Base-by-base conservation (phyloP, 2,888 invertebrate species). In the Erebia palarica region DNA sequence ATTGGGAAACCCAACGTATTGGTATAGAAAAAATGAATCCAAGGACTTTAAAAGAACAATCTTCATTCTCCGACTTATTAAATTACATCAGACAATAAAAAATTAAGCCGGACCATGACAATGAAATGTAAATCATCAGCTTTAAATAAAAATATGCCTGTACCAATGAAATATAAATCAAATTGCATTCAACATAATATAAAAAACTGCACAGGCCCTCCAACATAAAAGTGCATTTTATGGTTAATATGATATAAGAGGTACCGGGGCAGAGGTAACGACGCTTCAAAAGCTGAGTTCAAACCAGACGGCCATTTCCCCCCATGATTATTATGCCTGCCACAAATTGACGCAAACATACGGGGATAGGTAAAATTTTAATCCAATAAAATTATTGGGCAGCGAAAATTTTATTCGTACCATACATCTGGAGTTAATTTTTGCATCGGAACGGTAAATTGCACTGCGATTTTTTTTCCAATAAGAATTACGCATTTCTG, bases 271-370 rank as follows among this genome's bases (percentile, higher is more conserved):
- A 65, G 57, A 64, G 73, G 69, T 65, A 73, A 70, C 73, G 73
- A 71, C 64, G 60, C 69, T 71, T 75, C 73, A 74, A 73, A 73
- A 73, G 71, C 73, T 60, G 60, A 65, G 73, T 65, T 63, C 75
- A 60, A 63, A 71, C 67, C 75, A 75, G 75, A 75, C 71, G 73
- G 69, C 71, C 71, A 68, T 75, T 69, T 65, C 58, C 67, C 71
- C 61, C 71, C 64, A 72, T 73, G 74, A 73, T 73, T 73, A 76
- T 71, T 73, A 76, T 71, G 65, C 55, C 70, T 65, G 72, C 75
- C 68, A 72, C 74, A 70, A 70, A 75, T 70, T 70, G 68, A 72
- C 70, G 69, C 61, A 60, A 72, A 68, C 68, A 58, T 69, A 73
- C 70, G 18, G 63, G 53, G 59, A 72, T 61, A 69, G 66, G 68